A percentile compares a stretch with the other conserved stretches of the same genome.
Evolutionary conservation across 2,888 invertebrate species (phyloP).

Genomic region (Unio pictorum): DNA sequence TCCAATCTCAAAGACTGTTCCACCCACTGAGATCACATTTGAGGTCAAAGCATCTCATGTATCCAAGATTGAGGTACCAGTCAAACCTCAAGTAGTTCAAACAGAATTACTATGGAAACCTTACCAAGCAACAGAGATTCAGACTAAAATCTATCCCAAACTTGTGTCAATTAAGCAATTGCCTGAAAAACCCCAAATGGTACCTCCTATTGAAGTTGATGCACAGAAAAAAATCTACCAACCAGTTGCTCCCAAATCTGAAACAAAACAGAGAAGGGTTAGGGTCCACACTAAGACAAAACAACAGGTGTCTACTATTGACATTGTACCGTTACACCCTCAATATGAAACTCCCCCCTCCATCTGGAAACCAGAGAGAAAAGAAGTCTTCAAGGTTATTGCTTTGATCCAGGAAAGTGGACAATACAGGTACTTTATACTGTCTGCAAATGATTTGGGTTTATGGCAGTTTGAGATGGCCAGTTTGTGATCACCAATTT

Average conservation of each 20-base stretch:
- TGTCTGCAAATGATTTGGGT: too few species aligned
- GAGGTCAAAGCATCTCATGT: not conserved
- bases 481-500: too few species aligned
- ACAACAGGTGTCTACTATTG: slow-evolving; percentile 10
- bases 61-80: not conserved
- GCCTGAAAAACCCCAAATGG: too few species aligned
- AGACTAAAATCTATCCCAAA: too few species aligned
- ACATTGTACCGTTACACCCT: slow-evolving; percentile 29
- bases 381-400: slow-evolving; percentile 31
- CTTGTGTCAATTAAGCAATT: too few species aligned
- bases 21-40: too few species aligned
- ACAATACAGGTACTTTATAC: too few species aligned
- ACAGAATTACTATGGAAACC: too few species aligned
- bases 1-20: too few species aligned
- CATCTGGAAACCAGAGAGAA: slow-evolving; percentile 33
- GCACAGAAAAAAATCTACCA: slow-evolving; percentile 22
- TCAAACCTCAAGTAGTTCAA: too few species aligned
- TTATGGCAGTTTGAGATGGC: too few species aligned
- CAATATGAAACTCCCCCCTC: slow-evolving; percentile 12
- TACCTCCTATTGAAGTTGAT: slow-evolving; percentile 13
- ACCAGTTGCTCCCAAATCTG: slow-evolving; percentile 25
- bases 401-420: not conserved
- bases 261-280: slow-evolving; percentile 20
- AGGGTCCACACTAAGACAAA: slow-evolving; percentile 30
- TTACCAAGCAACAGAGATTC: too few species aligned